Percentiles rank a stretch among this genome's conserved stretches.
Conservation (phyloP, 2,797 vertebrate genomes). For the Erpetoichthys calabaricus region DNA sequence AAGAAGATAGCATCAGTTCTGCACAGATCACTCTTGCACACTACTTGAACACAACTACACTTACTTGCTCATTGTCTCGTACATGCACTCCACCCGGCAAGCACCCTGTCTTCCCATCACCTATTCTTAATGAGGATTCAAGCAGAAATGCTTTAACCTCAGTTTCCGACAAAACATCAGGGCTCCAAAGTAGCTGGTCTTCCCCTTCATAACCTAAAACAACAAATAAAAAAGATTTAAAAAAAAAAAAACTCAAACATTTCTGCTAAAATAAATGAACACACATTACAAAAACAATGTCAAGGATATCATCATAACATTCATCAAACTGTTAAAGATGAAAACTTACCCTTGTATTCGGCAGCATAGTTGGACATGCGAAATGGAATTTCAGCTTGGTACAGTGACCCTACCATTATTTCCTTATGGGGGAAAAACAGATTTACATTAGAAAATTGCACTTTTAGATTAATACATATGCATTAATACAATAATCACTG, state of each 20-base stretch:
- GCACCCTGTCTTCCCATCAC: constrained; percentile 54
- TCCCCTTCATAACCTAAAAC: constrained; percentile 74
- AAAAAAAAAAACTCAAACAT: constrained; percentile 10
- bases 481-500: neutral
- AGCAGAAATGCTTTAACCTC: constrained; percentile 79
- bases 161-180: constrained; percentile 65
- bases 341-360: constrained; percentile 57
- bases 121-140: constrained; percentile 60
- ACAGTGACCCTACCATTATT: constrained; percentile 89
- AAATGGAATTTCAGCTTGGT: constrained; percentile 87
- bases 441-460: constrained; percentile 2
- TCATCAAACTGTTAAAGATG: neutral
- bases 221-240: constrained; percentile 16
- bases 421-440: constrained; percentile 52
- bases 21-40: no score
- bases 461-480: neutral
- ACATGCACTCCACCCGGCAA: constrained; percentile 58
- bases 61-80: constrained; percentile 83
- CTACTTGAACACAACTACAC: constrained; percentile 8
- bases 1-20: no score
- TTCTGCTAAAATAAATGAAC: neutral
- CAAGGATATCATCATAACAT: no score
- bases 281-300: neutral
- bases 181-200: constrained; percentile 87
- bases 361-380: constrained; percentile 62